A percentile compares a stretch with the other conserved stretches of the same genome.
Evolutionary conservation across 2,888 invertebrate species (phyloP).

Genomic region (Pegoplata infirma): DNA sequence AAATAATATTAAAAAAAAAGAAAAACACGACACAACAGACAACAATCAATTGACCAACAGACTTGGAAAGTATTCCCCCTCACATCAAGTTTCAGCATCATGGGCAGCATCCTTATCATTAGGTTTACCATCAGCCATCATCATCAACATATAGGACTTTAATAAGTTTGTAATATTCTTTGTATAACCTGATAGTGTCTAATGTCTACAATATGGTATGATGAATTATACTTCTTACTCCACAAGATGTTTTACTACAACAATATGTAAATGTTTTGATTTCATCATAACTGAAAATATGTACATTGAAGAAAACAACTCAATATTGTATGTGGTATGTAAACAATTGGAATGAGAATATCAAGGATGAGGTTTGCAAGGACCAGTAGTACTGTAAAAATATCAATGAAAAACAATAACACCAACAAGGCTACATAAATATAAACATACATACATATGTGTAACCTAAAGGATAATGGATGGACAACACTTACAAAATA

Average conservation of each 20-base stretch:
- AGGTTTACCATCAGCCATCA: constrained; percentile 6
- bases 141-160: not conserved
- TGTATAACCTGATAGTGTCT: constrained; percentile 44
- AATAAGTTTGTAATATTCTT: constrained; percentile 43
- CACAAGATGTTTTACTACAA: constrained; percentile 44
- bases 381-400: constrained; percentile 9
- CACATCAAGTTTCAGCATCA: too few species aligned
- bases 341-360: constrained; percentile 45
- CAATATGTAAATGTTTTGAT: constrained; percentile 66
- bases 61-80: constrained; percentile 32
- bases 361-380: not conserved
- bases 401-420: constrained; percentile 53
- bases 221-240: constrained; percentile 57
- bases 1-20: constrained; percentile 29
- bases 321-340: constrained; percentile 32
- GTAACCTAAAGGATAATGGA: constrained; percentile 75
- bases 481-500: constrained; percentile 64
- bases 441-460: too few species aligned
- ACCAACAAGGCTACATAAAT: constrained; percentile 30
- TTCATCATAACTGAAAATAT: constrained; percentile 64
- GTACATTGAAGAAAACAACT: constrained; percentile 21
- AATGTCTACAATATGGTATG: constrained; percentile 30
- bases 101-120: constrained; percentile 27
- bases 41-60: constrained; percentile 45
- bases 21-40: constrained; percentile 42